A percentile compares a stretch with the other conserved stretches of the same genome.
Evolutionary conservation across 2,113 vertebrate species (phyloP).

Genomic region (Atlantisia rogersi): DNA sequence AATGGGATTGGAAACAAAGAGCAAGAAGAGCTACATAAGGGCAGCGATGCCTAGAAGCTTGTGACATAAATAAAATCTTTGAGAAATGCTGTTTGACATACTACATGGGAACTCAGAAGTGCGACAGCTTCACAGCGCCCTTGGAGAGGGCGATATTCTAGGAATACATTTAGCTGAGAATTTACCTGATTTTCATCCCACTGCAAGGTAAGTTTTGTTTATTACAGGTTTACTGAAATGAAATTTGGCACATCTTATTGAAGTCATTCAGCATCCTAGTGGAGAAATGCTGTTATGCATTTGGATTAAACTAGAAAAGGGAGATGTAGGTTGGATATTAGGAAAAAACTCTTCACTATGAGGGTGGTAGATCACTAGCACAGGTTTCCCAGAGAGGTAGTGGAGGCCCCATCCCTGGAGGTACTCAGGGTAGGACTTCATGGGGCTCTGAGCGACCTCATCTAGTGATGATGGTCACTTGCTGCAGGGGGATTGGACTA

Average conservation of each 20-base stretch:
- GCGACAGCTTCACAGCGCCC: neutral
- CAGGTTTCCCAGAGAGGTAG: too few relatives aligned
- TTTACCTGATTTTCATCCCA: neutral
- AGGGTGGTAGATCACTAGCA: too few relatives aligned
- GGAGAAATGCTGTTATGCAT: neutral
- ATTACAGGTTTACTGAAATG: neutral
- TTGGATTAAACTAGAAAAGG: neutral
- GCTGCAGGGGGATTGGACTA: too few relatives aligned
- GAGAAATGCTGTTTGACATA: neutral
- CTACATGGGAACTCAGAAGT: accelerated
- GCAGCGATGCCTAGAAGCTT: neutral
- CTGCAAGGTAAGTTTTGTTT: neutral
- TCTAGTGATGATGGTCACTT: too few relatives aligned
- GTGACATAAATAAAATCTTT: neutral
- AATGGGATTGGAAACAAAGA: neutral
- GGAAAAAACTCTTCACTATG: too few relatives aligned
- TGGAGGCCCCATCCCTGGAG: too few relatives aligned
- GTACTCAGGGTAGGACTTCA: too few relatives aligned
- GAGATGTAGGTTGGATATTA: too few relatives aligned
- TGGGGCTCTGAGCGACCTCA: too few relatives aligned
- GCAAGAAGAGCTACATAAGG: neutral
- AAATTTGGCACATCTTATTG: neutral
- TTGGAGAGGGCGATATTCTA: neutral
- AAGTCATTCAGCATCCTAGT: neutral
- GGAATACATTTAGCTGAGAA: neutral